Conservation (phyloP, 2,888 invertebrate genomes). For the Aplocera efformata region DNA sequence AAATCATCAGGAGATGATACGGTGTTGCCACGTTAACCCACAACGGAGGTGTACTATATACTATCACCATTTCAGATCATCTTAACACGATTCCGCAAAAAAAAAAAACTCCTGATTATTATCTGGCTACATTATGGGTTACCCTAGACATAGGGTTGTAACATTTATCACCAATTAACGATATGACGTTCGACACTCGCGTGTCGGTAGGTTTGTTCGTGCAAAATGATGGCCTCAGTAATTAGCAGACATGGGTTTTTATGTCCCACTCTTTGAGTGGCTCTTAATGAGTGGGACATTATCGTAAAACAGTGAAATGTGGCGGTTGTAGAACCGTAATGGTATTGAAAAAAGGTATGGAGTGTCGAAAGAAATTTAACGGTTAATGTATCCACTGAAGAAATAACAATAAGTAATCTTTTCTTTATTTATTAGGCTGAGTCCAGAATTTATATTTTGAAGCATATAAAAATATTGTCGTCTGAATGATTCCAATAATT, state of each 20-base stretch:
- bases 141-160: conserved; percentile 18
- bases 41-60: too few species aligned
- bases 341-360: conserved; percentile 17
- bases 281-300: conserved; percentile 30
- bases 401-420: neutral
- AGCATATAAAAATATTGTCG: too few species aligned
- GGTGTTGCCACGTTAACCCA: too few species aligned
- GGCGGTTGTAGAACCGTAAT: conserved; percentile 14
- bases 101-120: too few species aligned
- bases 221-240: conserved; percentile 35
- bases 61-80: too few species aligned
- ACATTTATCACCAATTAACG: conserved; percentile 31
- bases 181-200: conserved; percentile 32
- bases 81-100: too few species aligned
- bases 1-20: too few species aligned
- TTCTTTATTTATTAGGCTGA: too few species aligned
- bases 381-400: neutral
- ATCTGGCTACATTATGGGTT: neutral
- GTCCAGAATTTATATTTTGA: too few species aligned
- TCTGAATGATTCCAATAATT: too few species aligned
- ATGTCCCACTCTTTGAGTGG: conserved; percentile 38
- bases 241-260: conserved; percentile 44
- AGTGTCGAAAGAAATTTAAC: conserved; percentile 2
- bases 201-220: conserved; percentile 26
- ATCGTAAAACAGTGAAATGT: conserved; percentile 21